Evolutionary conservation across 35 echinoderm and acorn worm species (phyloP).

Genomic region (Apostichopus japonicus): DNA sequence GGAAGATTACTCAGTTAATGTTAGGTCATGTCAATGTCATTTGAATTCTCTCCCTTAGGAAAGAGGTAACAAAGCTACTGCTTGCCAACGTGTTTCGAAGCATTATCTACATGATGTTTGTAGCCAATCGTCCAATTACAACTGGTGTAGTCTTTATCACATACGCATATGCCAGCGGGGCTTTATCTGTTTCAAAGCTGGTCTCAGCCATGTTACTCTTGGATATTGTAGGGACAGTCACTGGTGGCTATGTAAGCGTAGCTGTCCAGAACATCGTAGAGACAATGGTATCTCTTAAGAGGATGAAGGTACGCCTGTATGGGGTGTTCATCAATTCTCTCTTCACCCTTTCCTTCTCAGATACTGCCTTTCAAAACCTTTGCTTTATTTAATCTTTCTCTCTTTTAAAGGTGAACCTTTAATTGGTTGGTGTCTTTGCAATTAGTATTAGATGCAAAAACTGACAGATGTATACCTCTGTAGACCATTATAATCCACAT

Average conservation of each 20-base stretch:
- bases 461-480: too few species aligned
- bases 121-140: conserved; percentile 42
- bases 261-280: conserved; percentile 35
- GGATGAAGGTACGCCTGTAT: conserved; percentile 47
- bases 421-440: too few species aligned
- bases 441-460: too few species aligned
- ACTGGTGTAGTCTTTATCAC: conserved; percentile 66
- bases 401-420: too few species aligned
- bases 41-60: conserved; percentile 54
- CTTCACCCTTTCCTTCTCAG: neutral
- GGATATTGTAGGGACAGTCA: conserved; percentile 62
- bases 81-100: conserved; percentile 56
- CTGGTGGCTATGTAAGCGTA: conserved; percentile 36
- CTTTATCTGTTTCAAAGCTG: conserved; percentile 63
- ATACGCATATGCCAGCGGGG: conserved; percentile 61
- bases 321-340: neutral
- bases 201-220: conserved; percentile 69
- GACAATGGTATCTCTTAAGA: conserved; percentile 13
- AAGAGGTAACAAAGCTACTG: conserved; percentile 75
- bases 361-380: neutral
- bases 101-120: conserved; percentile 52
- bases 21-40: neutral
- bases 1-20: too few species aligned
- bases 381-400: neutral
- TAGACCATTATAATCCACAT: too few species aligned